Evolutionary conservation across 2,888 invertebrate species (phyloP), one percentile per base, ranked within the genome.

Genomic region (Himalopsyche tibetana): DNA sequence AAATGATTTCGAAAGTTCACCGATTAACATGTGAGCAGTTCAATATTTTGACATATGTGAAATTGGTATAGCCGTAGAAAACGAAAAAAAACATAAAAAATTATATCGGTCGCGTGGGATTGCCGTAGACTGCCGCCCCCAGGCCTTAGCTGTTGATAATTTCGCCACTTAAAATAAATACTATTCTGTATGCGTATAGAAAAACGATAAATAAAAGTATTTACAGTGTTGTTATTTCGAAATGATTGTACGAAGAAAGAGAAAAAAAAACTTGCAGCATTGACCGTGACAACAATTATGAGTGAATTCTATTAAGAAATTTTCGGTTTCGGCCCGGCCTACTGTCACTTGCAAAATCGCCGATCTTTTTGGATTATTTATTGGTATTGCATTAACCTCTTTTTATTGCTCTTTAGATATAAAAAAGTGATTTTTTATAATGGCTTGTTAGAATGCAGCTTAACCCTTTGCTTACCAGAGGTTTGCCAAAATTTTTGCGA

Each of bases 61-160:
- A 63, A 63, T 63, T 63, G 3, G 5, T 9, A 63, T 4, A 8
- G 56, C 56, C 9, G 28, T 63, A 63, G 63, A 63, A 11, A 51
- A 63, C 28, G 63, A 63, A 19, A 56, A 56, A n/a, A 56, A 56
- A 45, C 17, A 19, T 19, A 63, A 9, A 28, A 2, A 63, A 63
- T 63, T 19, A 63, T 63, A 63, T 63, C 63, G 63, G 63, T 19
- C 19, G 63, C 63, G 63, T 63, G 63, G 63, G 63, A n/a, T 28
- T 28, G 8, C 63, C 9, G 4, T 28, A 63, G 19, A 51, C 51
- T 5, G 15, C 51, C 63, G 63, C 19, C 11, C 28, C 12, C 63
- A 15, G 63, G 63, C 9, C 63, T 19, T 63, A 19, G 12, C 51
- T 5, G 63, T 63, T 63, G 28, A 3, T 28, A 63, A 63, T 63